Base-by-base conservation (phyloP, 2,797 vertebrate genomes). In the Cheirogaleus major region DNA sequence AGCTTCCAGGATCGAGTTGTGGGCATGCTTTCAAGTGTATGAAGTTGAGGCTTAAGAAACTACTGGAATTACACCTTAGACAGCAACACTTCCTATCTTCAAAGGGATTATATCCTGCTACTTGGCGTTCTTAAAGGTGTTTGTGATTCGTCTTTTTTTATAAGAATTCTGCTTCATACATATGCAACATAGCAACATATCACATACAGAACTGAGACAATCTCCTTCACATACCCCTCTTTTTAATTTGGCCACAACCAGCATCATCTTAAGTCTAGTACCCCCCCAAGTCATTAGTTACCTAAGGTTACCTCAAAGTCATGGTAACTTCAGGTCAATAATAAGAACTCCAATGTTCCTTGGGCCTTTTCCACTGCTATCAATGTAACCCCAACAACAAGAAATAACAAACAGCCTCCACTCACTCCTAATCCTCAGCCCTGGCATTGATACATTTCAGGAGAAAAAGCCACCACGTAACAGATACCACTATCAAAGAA, bases 21-120 rank as follows among this genome's bases (percentile, higher is more conserved):
- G 25, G 65, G 79, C 59, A 72, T 78, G 73, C 20, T 86, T 96
- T 96, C 85, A 89, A 95, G 65, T 5, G 11, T 25, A 32, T 13
- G 41, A 96, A 82, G 76, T 27, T 69, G 59, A 86, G 55, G 38
- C 86, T 95, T 88, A 48, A 93, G 59, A 80, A 91, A 95, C 35
- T 50, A 89, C 52, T 57, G 38, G 89, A 97, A 96, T 95, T 94
- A 91, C 14, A 95, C 52, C 59, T 83, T 55, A 82, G 50, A 67
- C 0, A 13, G 67, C 50, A 85, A 88, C 17, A 82, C 57, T 92
- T 95, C 67, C 81, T 91, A 38, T 63, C 78, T 96, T 93, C 87
- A 96, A 93, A 95, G 52, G 70, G 17, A 76, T 59, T 52, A n/a
- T 14, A 61, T 32, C 85, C 57, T 85, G 32, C 72, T 80, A 59